Evolutionary conservation across 2,113 vertebrate species (phyloP).

Genomic region (Lonchura striata): DNA sequence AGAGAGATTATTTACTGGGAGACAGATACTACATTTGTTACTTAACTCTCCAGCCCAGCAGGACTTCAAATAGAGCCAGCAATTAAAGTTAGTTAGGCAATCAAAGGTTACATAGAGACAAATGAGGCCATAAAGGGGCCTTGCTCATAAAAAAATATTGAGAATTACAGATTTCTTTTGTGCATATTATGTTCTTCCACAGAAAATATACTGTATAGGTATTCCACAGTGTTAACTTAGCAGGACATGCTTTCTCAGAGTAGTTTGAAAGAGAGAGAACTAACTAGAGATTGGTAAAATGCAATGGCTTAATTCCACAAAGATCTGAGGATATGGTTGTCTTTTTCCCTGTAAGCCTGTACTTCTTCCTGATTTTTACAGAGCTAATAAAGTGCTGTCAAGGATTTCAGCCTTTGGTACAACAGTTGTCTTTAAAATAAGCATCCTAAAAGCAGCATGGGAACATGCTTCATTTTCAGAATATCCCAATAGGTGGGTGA

Average conservation of each 20-base stretch:
- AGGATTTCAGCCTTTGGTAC: not conserved
- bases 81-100: slow-evolving; percentile 8
- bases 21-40: not conserved
- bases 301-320: not conserved
- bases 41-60: not conserved
- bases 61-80: not conserved
- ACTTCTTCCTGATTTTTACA: not conserved
- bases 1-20: not conserved
- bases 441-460: not conserved
- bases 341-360: not conserved
- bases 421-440: not conserved
- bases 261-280: not conserved
- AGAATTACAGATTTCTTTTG: not conserved
- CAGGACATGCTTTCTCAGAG: not conserved
- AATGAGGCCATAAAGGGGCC: not conserved
- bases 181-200: not conserved
- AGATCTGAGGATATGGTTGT: not conserved
- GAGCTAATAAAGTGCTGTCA: not conserved
- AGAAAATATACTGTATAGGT: not conserved
- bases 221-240: not conserved
- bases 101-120: not conserved
- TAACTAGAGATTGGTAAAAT: not conserved
- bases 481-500: not conserved
- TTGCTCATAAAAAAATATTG: not conserved
- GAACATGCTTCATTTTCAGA: not conserved